These are phyloP conservation scores for Lypha dubia DNA, from an alignment of 2,888 invertebrate species.

Conservation along the genomic window DNA sequence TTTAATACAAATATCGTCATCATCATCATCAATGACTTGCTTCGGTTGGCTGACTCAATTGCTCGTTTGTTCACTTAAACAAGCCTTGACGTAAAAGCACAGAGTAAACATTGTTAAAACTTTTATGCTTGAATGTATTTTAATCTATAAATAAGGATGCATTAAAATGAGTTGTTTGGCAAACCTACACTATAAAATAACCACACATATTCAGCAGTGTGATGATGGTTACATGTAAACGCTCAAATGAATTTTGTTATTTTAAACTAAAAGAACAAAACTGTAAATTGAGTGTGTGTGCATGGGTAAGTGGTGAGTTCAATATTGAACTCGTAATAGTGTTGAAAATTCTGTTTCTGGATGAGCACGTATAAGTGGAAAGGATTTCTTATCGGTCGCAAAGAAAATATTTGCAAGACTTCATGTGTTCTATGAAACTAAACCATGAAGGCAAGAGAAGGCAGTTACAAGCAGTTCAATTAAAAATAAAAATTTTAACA, in stretches of 20 bases:
- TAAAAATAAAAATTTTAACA: constrained; percentile 28
- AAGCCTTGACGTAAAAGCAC: constrained; percentile 32
- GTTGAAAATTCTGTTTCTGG: not conserved
- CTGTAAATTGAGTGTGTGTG: constrained; percentile 20
- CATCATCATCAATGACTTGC: constrained; percentile 14
- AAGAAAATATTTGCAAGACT: constrained; percentile 24
- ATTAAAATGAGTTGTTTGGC: constrained; percentile 50
- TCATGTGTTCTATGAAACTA: constrained; percentile 3
- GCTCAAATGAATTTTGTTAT: constrained; percentile 28
- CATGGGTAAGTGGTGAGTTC: no score
- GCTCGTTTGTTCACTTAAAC: not conserved
- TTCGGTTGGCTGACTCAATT: not conserved
- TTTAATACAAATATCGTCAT: constrained; percentile 26
- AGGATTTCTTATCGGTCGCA: constrained; percentile 11
- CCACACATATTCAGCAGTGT: not conserved
- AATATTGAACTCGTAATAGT: not conserved
- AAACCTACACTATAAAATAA: constrained; percentile 14
- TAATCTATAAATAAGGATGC: constrained; percentile 54
- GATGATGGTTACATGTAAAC: not conserved
- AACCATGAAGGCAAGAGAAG: constrained; percentile 3
- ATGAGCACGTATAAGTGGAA: not conserved
- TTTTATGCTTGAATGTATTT: constrained; percentile 55
- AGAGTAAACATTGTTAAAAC: constrained; percentile 49
- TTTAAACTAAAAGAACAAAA: constrained; percentile 36
- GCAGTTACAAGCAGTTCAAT: not conserved